Evolutionary conservation across 2,797 vertebrate species (phyloP).

Genomic region (Chanos chanos): DNA sequence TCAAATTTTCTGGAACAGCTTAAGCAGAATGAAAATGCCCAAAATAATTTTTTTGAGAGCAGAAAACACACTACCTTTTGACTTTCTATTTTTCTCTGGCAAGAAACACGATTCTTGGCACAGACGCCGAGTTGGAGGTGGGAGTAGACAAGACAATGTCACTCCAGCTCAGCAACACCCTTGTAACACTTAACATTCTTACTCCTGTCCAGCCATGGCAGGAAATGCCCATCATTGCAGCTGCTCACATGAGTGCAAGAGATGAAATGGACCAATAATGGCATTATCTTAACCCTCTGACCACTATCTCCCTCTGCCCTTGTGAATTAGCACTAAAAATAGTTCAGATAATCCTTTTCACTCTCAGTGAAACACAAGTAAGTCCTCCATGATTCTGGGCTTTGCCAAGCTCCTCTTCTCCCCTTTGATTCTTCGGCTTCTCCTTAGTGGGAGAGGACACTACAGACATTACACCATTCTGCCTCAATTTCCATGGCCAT

Average conservation of each 20-base stretch:
- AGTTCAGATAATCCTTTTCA: constrained; percentile 45
- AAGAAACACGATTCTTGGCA: not conserved
- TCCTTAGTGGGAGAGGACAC: not conserved
- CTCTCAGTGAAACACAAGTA: constrained; percentile 28
- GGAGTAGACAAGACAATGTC: constrained; percentile 29
- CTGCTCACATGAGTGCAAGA: constrained; percentile 42
- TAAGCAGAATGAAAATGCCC: not conserved
- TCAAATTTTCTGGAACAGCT: not conserved
- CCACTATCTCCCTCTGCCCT: constrained; percentile 49
- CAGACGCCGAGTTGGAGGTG: not conserved
- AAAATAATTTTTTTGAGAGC: not conserved
- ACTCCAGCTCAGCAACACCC: constrained; percentile 31
- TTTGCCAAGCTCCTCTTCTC: not conserved
- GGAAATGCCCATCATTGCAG: constrained; percentile 46
- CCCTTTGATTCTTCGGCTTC: not conserved
- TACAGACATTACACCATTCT: not conserved
- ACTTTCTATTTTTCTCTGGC: not conserved
- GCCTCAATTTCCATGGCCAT: not conserved
- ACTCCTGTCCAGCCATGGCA: constrained; percentile 36
- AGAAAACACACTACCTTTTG: not conserved
- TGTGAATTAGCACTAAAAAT: constrained; percentile 46
- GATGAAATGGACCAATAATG: constrained; percentile 60
- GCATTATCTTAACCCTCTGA: constrained; percentile 50
- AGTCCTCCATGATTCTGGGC: constrained; percentile 7
- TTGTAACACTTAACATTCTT: constrained; percentile 42